Conservation (phyloP, 2,888 invertebrate species). For the Neoascia interrupta region DNA sequence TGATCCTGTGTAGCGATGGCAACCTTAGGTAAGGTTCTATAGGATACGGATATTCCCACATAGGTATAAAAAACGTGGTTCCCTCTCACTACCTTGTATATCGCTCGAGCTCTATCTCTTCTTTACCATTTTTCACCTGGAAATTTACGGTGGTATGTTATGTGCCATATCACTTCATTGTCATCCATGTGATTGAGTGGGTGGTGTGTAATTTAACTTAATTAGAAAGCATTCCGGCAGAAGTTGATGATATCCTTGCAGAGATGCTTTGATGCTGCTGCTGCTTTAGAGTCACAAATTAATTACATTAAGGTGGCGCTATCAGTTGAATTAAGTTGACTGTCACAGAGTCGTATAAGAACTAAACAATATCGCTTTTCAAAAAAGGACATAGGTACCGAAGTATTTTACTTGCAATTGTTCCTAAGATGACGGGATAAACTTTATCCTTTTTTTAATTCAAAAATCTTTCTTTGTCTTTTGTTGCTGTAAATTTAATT, state of each 20-base stretch:
- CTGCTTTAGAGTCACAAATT: slow-evolving; percentile 25
- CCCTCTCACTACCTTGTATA: neutral
- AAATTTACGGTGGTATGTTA: slow-evolving; percentile 1
- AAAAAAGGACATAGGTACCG: too few species aligned
- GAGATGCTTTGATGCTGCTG: neutral
- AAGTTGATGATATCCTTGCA: slow-evolving; percentile 21
- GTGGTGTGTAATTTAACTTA: slow-evolving; percentile 47
- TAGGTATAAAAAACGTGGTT: neutral
- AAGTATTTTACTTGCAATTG: neutral
- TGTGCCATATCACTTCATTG: slow-evolving; percentile 17
- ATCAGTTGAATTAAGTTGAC: slow-evolving; percentile 46
- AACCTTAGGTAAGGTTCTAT: slow-evolving; percentile 32
- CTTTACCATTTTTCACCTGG: neutral
- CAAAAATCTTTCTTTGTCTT: too few species aligned
- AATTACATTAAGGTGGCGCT: slow-evolving; percentile 59
- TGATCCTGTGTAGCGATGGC: slow-evolving; percentile 14
- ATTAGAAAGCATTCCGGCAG: slow-evolving; percentile 34
- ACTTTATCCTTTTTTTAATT: too few species aligned
- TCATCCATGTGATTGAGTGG: slow-evolving; percentile 33
- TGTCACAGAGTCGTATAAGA: slow-evolving; percentile 9
- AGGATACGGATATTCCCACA: neutral
- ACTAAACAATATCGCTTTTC: too few species aligned
- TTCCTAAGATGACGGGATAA: too few species aligned
- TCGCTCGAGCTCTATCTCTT: neutral
- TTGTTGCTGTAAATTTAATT: slow-evolving; percentile 26